Evolutionary conservation across 1,140 invertebrate genomes (phyloP).

Genomic region (Euglossa dilemma): DNA sequence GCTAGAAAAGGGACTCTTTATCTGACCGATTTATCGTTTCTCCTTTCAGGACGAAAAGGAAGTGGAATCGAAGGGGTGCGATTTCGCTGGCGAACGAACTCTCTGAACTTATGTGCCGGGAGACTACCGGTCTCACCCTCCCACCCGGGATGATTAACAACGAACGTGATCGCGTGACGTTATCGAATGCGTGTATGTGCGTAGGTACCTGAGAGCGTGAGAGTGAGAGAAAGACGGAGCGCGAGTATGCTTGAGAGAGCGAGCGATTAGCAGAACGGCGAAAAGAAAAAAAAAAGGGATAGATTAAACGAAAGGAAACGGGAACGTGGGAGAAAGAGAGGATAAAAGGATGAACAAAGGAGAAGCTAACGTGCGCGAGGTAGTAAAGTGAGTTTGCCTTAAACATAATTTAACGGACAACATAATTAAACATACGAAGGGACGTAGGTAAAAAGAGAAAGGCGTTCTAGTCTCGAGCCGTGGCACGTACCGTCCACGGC

Average conservation of each 20-base stretch:
- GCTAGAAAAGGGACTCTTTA: not conserved
- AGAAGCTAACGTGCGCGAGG: conserved; percentile 26
- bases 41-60: conserved; percentile 58
- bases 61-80: conserved; percentile 67
- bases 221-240: not conserved
- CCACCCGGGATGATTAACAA: conserved; percentile 60
- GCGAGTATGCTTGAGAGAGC: conserved; percentile 21
- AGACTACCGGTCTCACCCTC: conserved; percentile 41
- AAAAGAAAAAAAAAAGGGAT: not conserved
- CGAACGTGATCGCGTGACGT: conserved; percentile 62
- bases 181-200: conserved; percentile 54
- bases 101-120: conserved; percentile 22
- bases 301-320: not conserved
- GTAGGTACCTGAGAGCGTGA: conserved; percentile 17
- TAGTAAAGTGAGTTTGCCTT: conserved; percentile 70
- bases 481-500: conserved; percentile 22
- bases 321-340: not conserved
- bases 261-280: not conserved
- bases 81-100: conserved; percentile 53
- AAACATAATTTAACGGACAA: conserved; percentile 62
- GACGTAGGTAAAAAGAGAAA: conserved; percentile 8
- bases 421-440: conserved; percentile 39
- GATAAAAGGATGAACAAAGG: not conserved
- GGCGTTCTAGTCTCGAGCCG: conserved; percentile 62
- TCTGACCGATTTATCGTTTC: conserved; percentile 38